These are phyloP conservation scores for Creontiades dilutus DNA, from an alignment of 2,888 invertebrate species.

Conservation along the genomic window DNA sequence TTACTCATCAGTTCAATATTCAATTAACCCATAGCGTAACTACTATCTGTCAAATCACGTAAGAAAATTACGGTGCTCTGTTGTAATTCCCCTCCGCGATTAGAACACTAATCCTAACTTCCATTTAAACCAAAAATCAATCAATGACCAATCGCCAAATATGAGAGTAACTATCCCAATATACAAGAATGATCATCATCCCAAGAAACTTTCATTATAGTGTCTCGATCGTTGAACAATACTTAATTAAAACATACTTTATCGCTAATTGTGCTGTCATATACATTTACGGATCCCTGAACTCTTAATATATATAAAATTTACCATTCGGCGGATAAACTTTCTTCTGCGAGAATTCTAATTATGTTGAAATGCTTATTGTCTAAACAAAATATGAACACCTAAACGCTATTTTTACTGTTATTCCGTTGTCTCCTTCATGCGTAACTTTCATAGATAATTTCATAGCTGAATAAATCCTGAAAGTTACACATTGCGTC, in stretches of 20 bases:
- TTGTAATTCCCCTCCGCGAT: conserved; percentile 33
- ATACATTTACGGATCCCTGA: neutral
- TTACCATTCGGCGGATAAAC: neutral
- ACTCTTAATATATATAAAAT: conserved; percentile 33
- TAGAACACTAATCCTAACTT: neutral
- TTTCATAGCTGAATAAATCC: too few species aligned
- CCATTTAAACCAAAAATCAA: neutral
- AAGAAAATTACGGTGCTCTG: conserved; percentile 55
- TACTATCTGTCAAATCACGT: neutral
- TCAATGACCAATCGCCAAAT: neutral
- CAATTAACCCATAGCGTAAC: neutral
- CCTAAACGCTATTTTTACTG: too few species aligned
- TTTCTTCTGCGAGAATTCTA: neutral
- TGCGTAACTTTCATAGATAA: too few species aligned
- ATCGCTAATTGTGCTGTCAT: conserved; percentile 17
- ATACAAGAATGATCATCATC: neutral
- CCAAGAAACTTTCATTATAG: too few species aligned
- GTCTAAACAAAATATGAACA: too few species aligned
- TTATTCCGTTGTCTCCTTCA: too few species aligned
- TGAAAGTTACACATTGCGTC: too few species aligned
- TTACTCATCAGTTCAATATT: neutral
- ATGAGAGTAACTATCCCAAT: neutral
- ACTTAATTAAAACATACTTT: neutral
- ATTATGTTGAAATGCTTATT: neutral
- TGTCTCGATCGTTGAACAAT: too few species aligned